Percentiles rank a stretch among this genome's conserved stretches.
These are phyloP conservation scores for Proisotoma minuta DNA, from an alignment of 2,888 invertebrate species.

Conservation along the genomic window DNA sequence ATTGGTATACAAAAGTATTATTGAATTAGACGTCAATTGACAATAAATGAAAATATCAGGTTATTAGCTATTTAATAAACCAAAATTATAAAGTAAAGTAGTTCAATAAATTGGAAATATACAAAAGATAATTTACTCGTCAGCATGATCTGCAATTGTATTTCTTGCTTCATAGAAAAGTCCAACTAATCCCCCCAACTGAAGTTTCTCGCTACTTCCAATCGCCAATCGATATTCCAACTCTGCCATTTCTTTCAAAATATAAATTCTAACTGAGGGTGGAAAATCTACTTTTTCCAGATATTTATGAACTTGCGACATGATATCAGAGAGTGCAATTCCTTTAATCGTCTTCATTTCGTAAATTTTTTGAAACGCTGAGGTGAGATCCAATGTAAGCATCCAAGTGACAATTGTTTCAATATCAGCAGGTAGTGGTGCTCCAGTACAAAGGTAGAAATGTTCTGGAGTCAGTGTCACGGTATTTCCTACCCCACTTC, in stretches of 20 bases:
- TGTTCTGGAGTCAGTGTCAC: conserved; percentile 80
- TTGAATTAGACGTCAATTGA: background rate
- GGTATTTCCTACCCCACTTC: conserved; percentile 29
- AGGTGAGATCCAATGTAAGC: conserved; percentile 68
- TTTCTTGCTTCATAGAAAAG: conserved; percentile 72
- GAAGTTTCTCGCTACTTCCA: conserved; percentile 86
- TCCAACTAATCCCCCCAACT: conserved; percentile 82
- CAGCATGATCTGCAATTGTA: conserved; percentile 48
- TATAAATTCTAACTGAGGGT: conserved; percentile 66
- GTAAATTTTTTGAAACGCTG: conserved; percentile 71
- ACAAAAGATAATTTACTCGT: conserved; percentile 15
- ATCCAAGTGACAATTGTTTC: conserved; percentile 82
- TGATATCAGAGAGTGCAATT: conserved; percentile 84
- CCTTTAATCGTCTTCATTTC: conserved; percentile 78
- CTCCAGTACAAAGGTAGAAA: conserved; percentile 94
- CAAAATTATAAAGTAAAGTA: background rate
- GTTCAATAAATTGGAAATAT: background rate
- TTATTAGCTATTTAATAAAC: background rate
- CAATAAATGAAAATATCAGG: background rate
- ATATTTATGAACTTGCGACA: conserved; percentile 82
- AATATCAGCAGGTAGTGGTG: conserved; percentile 85
- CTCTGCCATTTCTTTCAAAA: conserved; percentile 82
- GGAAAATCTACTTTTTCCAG: conserved; percentile 87
- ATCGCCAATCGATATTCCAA: conserved; percentile 79
- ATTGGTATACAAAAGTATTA: background rate